These are phyloP conservation scores for Pygmarrhopalites habei DNA, from an alignment of 1,140 invertebrate genomes.

Conservation along the genomic window DNA sequence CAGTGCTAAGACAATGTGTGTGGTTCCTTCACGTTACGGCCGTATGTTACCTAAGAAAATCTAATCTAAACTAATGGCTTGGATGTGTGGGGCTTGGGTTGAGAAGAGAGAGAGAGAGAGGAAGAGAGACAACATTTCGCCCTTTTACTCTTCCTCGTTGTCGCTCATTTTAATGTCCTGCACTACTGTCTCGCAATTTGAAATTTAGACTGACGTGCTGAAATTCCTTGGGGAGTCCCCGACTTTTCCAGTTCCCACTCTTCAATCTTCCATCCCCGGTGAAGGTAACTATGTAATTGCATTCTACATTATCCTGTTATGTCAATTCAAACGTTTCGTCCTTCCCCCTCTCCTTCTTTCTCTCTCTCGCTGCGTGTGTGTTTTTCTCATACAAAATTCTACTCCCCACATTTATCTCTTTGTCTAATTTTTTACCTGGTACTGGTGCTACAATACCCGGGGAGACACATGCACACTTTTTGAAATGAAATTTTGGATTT, in stretches of 20 bases:
- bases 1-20: no score
- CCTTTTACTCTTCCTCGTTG: not conserved
- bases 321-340: not conserved
- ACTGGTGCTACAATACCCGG: no score
- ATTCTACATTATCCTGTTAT: not conserved
- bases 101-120: not conserved
- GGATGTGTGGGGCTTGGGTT: not conserved
- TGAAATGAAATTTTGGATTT: no score
- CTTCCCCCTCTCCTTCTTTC: not conserved
- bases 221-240: conserved; percentile 6
- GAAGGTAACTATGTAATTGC: not conserved
- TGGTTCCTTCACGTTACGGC: no score
- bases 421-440: no score
- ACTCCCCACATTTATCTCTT: no score
- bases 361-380: no score
- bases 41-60: conserved; percentile 2
- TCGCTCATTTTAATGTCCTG: conserved; percentile 3
- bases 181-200: conserved; percentile 6
- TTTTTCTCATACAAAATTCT: not conserved
- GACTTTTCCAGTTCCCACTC: no score
- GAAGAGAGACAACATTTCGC: not conserved
- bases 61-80: conserved; percentile 10
- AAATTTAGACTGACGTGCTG: conserved; percentile 14
- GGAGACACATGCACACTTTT: no score
- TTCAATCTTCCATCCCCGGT: not conserved